These are phyloP conservation scores for Lithosia quadra DNA, from an alignment of 2,888 invertebrate species.

Conservation along the genomic window DNA sequence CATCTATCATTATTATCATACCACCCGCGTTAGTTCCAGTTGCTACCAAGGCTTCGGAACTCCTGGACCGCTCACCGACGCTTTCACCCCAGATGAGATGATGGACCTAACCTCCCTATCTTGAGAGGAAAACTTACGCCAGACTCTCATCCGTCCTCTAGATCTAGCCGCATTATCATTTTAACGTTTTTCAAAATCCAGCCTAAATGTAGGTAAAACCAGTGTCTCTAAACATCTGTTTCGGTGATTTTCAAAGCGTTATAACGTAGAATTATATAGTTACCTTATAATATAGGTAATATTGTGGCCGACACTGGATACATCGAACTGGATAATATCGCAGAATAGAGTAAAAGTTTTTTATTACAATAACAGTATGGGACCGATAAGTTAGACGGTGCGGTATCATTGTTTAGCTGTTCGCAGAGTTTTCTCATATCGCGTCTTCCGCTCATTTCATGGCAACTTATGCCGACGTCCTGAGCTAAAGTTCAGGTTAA, in stretches of 20 bases:
- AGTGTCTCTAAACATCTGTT: neutral
- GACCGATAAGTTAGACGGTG: constrained; percentile 62
- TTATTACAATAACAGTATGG: constrained; percentile 71
- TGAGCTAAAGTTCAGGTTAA: constrained; percentile 75
- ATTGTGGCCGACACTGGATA: constrained; percentile 12
- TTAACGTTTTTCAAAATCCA: too few species aligned
- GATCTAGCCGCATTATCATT: too few species aligned
- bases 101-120: neutral
- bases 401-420: constrained; percentile 63
- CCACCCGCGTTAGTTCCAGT: too few species aligned
- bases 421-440: constrained; percentile 76
- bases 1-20: too few species aligned
- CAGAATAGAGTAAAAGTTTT: constrained; percentile 61
- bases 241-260: constrained; percentile 19
- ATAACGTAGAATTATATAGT: neutral
- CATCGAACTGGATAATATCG: constrained; percentile 45
- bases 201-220: neutral
- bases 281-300: neutral
- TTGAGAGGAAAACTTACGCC: neutral
- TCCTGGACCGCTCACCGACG: too few species aligned
- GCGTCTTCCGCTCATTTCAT: constrained; percentile 61
- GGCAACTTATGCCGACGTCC: constrained; percentile 61
- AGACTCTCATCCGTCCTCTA: neutral
- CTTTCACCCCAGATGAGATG: neutral
- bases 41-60: too few species aligned